Base-by-base conservation (phyloP, 2,797 vertebrate species). In the Aphelocoma californica region DNA sequence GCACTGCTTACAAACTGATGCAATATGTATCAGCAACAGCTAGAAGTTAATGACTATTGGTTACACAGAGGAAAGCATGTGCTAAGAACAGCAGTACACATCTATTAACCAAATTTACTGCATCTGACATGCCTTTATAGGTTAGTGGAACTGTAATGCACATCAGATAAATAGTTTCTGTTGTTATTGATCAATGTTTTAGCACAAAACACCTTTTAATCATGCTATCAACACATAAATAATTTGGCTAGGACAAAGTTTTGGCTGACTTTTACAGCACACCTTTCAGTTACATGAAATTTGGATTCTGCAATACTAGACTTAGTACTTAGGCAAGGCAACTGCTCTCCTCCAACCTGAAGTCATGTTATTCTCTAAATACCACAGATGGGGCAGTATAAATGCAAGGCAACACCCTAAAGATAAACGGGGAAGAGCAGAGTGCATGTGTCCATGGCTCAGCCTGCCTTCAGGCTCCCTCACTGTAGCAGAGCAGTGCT, bases 131-230 rank as follows among this genome's bases (percentile, higher is more conserved):
- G 86, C 83, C 84, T 91, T 95, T 91, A 75, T 31, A 93, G 62
- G 34, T 92, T 95, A 91, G 95, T 88, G 50, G 93, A 96, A 87
- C 69, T 85, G 69, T 75, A 93, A 95, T 90, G 71, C 26, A 78
- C 88, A 93, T 87, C 92, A 94, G 95, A 97, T 88, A 96, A 97
- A 95, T 44, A 96, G 54, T 70, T 91, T 92, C 65, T 96, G 66
- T n/a, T 95, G 83, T 86, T 96, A 97, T 95, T 90, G 92, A 85
- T 79, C 48, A 75, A 24, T 70, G 12, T 86, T 93, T 93, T 84
- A 92, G 80, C 48, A 94, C 66, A 89, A 71, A 78, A n/a, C 26
- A 94, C 29, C 60, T 93, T 96, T 94, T 95, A 94, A 95, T 96
- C 48, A 89, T 74, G 48, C 90, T 86, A 72, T 66, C 81, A 89